Evolutionary conservation across 2,888 invertebrate species (phyloP), one percentile per base, ranked within the genome.

Genomic region (Slavum lentiscoides): DNA sequence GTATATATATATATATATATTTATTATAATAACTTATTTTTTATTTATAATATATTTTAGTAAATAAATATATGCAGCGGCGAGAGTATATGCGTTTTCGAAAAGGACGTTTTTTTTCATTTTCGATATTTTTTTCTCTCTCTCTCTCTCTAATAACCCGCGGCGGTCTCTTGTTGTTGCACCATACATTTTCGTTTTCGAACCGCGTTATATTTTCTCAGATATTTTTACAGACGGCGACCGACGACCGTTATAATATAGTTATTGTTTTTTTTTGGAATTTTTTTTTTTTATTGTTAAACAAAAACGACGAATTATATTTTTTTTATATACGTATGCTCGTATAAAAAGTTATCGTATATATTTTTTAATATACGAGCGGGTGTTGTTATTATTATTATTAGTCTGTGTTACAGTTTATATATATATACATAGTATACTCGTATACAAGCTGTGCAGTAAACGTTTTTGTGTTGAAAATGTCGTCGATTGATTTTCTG

Each of bases 241-340:
- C 58, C 19, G 37, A 70, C 15, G 13, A 70, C 58, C 4, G 30
- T 39, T 17, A 70, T 49, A 9, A 49, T 11, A 58, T 19, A 58
- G 37, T 58, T 70, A 37, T n/a, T 69, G 17, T 55, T 69, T 17
- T 69, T 58, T n/a, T n/a, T n/a, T n/a, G n/a, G 49, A 49, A 49
- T 9, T 11, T 49, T 8, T 49, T 39, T 6, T 9, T 49, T 9
- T 49, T 49, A 49, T 49, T 49, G 11, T 49, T n/a, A n/a, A 11
- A 64, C 37, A 19, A 30, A 37, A 67, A 43, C 3, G 5, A 21
- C 49, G 19, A 19, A 68, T 68, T 23, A 53, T 53, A 2, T n/a
- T 43, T 15, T 49, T 67, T 67, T 67, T 67, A 8, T 15, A 19
- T 30, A 19, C 19, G 49, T 49, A 11, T 39, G 7, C 39, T 39